Conservation (phyloP, 2,113 vertebrate species). For the Orientallactaga bullata region DNA sequence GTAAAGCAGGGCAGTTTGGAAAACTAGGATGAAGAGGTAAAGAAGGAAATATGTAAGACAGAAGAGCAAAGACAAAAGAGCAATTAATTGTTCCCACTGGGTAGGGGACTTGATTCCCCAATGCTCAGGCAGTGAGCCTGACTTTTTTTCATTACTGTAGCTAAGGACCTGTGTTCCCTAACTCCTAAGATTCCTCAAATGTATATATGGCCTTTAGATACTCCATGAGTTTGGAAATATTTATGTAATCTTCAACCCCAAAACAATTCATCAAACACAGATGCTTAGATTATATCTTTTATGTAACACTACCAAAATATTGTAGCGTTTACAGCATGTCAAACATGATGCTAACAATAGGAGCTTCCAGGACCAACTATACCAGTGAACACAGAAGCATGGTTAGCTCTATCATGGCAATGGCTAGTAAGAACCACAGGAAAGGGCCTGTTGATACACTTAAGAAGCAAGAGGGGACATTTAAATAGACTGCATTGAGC, state of each 20-base stretch:
- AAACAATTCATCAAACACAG: neutral
- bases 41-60: neutral
- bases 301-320: neutral
- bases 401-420: neutral
- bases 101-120: neutral
- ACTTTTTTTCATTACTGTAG: neutral
- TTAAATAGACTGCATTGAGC: neutral
- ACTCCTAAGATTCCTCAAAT: neutral
- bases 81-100: neutral
- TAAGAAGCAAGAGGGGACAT: neutral
- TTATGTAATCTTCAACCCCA: neutral
- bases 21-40: neutral
- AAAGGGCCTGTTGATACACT: neutral
- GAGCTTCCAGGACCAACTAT: neutral
- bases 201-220: no score
- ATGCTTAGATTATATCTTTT: neutral
- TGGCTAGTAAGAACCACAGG: neutral
- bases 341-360: neutral
- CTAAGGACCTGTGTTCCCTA: neutral
- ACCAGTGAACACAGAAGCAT: no score
- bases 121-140: neutral
- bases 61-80: neutral
- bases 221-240: neutral
- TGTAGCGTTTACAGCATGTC: neutral
- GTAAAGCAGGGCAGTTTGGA: neutral